phyloP scores from a whole-genome alignment of 2,797 vertebrate species.

The Micrastur ruficollis region DNA sequence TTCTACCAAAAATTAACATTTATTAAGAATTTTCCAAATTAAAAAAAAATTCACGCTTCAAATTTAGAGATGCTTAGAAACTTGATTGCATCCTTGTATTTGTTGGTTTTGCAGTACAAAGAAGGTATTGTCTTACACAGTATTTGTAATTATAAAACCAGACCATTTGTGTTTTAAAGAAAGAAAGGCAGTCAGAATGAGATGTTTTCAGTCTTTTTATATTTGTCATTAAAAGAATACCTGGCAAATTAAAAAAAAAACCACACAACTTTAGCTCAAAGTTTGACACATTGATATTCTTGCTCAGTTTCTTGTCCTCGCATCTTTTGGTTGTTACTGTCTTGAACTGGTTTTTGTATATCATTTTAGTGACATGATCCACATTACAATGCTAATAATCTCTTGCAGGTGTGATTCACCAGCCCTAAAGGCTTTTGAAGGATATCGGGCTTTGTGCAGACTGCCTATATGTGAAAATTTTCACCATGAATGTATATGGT shows the following conservation, averaged over 20 bases:
- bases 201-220: conserved; percentile 76
- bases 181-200: conserved; percentile 68
- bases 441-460: not conserved
- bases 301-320: conserved; percentile 26
- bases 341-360: not conserved
- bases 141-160: conserved; percentile 74
- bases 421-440: not conserved
- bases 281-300: conserved; percentile 18
- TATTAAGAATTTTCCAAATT: conserved; percentile 40
- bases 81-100: conserved; percentile 71
- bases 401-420: not conserved
- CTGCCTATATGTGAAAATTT: not conserved
- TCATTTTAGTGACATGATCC: not conserved
- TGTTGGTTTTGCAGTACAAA: conserved; percentile 74
- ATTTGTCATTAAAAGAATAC: conserved; percentile 80
- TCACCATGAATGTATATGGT: not conserved
- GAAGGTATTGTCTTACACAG: conserved; percentile 67
- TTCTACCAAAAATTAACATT: conserved; percentile 45
- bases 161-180: conserved; percentile 67
- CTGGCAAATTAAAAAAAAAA: conserved; percentile 72
- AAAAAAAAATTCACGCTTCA: conserved; percentile 18
- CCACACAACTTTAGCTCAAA: conserved; percentile 45
- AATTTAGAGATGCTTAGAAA: conserved; percentile 66
- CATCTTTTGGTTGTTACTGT: not conserved
- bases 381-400: not conserved